Conservation (phyloP, 2,797 vertebrate genomes). For the Propithecus perrieri region DNA sequence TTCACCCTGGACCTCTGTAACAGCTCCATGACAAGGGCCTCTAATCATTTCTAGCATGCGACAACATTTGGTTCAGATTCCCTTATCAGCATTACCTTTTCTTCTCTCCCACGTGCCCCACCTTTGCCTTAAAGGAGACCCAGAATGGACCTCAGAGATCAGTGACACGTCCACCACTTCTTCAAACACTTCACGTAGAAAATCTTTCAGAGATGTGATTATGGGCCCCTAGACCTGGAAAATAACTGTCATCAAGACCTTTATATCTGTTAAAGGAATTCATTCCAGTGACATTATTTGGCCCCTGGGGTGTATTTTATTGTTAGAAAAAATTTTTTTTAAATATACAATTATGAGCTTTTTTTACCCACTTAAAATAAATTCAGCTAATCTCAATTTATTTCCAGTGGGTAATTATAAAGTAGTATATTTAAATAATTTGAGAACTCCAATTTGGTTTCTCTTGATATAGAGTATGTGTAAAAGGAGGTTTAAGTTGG, state of each 20-base stretch:
- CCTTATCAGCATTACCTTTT: slow-evolving; percentile 84
- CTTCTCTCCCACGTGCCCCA: slow-evolving; percentile 72
- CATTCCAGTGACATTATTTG: slow-evolving; percentile 73
- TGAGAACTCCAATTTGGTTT: slow-evolving; percentile 46
- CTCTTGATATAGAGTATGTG: not conserved
- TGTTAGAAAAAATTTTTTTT: not conserved
- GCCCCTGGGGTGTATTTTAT: slow-evolving; percentile 13
- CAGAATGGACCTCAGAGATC: slow-evolving; percentile 75
- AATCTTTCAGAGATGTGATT: slow-evolving; percentile 79
- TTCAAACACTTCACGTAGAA: slow-evolving; percentile 84
- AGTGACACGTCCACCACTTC: slow-evolving; percentile 83
- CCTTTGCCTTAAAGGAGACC: slow-evolving; percentile 77
- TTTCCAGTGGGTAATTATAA: slow-evolving; percentile 65
- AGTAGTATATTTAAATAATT: slow-evolving; percentile 50
- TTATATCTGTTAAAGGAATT: slow-evolving; percentile 83
- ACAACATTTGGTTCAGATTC: slow-evolving; percentile 86
- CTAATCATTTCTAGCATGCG: slow-evolving; percentile 85
- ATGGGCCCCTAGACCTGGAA: slow-evolving; percentile 86
- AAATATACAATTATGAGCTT: not conserved
- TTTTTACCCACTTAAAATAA: not conserved
- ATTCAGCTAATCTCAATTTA: slow-evolving; percentile 33
- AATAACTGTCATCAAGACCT: slow-evolving; percentile 88
- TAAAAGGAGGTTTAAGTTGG: slow-evolving; percentile 27
- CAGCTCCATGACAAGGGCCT: slow-evolving; percentile 83
- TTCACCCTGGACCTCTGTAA: slow-evolving; percentile 72